Percentiles rank a stretch among this genome's conserved stretches.
Evolutionary conservation across 2,888 invertebrate species (phyloP).

Genomic region (Lucinisca nassula): DNA sequence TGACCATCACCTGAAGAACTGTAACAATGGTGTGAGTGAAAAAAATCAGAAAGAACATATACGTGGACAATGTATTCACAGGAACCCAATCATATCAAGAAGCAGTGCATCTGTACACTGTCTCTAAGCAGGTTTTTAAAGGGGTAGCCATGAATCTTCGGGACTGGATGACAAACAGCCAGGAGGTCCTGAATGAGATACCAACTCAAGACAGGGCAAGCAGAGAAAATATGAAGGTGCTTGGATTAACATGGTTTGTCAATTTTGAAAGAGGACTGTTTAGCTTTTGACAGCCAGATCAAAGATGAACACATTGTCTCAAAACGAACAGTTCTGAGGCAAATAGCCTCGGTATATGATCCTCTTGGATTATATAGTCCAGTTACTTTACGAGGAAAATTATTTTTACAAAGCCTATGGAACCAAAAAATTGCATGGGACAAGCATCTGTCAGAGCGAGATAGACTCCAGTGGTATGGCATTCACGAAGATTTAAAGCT

Average conservation of each 20-base stretch:
- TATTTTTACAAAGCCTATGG: constrained; percentile 18
- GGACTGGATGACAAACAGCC: not conserved
- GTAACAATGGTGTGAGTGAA: not conserved
- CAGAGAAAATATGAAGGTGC: not conserved
- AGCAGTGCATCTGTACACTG: not conserved
- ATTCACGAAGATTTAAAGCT: not conserved
- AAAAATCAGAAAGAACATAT: not conserved
- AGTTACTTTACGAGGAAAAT: constrained; percentile 1
- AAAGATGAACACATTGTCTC: not conserved
- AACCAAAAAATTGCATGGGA: constrained; percentile 9
- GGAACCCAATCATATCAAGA: not conserved
- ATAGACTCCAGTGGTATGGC: not conserved
- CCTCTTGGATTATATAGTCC: constrained; percentile 20
- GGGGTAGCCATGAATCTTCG: not conserved
- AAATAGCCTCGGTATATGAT: constrained; percentile 13
- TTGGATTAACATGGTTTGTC: not conserved
- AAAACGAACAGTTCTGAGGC: constrained; percentile 16
- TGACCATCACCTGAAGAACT: constrained; percentile 5
- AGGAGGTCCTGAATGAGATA: not conserved
- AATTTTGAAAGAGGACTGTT: not conserved
- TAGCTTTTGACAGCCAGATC: not conserved
- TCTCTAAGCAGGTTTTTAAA: not conserved
- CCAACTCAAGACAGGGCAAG: not conserved
- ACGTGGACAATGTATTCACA: constrained; percentile 4
- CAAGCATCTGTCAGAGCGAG: not conserved